A percentile compares a stretch with the other conserved stretches of the same genome.
Conservation (phyloP, 2,888 invertebrate genomes). For the Auanema freiburgensis region DNA sequence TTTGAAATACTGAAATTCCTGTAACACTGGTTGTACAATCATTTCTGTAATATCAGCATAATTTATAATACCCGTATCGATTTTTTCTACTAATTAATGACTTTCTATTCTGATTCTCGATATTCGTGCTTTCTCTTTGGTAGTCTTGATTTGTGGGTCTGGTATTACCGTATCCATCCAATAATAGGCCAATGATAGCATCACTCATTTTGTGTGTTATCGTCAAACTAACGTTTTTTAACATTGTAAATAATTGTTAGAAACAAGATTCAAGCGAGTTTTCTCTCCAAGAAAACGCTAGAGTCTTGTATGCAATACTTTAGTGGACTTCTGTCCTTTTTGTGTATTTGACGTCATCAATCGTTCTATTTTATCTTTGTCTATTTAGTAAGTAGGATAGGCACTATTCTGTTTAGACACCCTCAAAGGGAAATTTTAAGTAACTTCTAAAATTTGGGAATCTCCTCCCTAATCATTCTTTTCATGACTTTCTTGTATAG, state of each 20-base stretch:
- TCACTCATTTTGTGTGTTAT: too few relatives aligned
- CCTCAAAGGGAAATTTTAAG: too few relatives aligned
- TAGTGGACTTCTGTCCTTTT: slow-evolving; percentile 1
- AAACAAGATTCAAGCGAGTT: slow-evolving; percentile 11
- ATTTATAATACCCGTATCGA: too few relatives aligned
- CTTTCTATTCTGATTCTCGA: slow-evolving; percentile 16
- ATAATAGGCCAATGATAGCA: too few relatives aligned
- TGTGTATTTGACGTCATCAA: neutral
- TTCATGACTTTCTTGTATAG: slow-evolving; percentile 2
- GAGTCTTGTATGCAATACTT: neutral
- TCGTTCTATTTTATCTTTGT: slow-evolving; percentile 1
- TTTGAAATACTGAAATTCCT: too few relatives aligned
- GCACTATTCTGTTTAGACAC: neutral
- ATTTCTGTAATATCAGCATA: too few relatives aligned
- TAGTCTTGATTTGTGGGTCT: slow-evolving; percentile 8
- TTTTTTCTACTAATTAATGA: slow-evolving; percentile 1
- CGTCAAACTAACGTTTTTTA: slow-evolving; percentile 1
- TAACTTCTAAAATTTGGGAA: too few relatives aligned
- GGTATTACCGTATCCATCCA: too few relatives aligned
- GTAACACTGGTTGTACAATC: too few relatives aligned
- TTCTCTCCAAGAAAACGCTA: slow-evolving; percentile 17
- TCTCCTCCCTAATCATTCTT: too few relatives aligned
- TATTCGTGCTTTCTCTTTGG: slow-evolving; percentile 19
- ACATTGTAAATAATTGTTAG: slow-evolving; percentile 7
- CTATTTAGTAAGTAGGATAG: slow-evolving; percentile 6